phyloP scores from a whole-genome alignment of 2,113 vertebrate species.

The Catharus bicknelli region DNA sequence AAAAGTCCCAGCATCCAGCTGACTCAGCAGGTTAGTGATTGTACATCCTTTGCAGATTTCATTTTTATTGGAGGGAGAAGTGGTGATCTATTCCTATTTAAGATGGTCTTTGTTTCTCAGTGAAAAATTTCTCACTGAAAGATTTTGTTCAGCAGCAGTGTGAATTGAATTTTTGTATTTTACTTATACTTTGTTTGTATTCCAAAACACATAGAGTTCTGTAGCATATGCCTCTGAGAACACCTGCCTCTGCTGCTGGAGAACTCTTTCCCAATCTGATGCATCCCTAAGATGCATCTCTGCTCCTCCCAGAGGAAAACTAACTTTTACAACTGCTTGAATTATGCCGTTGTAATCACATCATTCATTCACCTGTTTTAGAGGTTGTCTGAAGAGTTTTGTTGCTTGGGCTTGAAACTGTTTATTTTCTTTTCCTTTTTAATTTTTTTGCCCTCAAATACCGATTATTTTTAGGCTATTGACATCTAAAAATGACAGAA shows the following conservation, averaged over 20 bases:
- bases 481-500: not conserved
- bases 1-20: slow-evolving; percentile 62
- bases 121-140: not conserved
- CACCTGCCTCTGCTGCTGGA: not conserved
- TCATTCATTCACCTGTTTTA: not conserved
- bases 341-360: not conserved
- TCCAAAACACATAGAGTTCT: not conserved
- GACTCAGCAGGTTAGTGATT: slow-evolving; percentile 72
- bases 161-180: not conserved
- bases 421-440: no score
- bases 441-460: no score
- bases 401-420: not conserved
- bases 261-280: not conserved
- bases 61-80: not conserved
- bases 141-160: not conserved
- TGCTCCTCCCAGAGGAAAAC: not conserved
- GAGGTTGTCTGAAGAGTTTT: not conserved
- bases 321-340: not conserved
- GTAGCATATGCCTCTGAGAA: not conserved
- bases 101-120: not conserved
- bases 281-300: not conserved
- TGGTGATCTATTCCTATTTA: not conserved
- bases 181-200: not conserved
- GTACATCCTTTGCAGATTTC: not conserved
- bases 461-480: not conserved